Evolutionary conservation across 2,797 vertebrate species (phyloP).

Genomic region (Spheniscus humboldti): DNA sequence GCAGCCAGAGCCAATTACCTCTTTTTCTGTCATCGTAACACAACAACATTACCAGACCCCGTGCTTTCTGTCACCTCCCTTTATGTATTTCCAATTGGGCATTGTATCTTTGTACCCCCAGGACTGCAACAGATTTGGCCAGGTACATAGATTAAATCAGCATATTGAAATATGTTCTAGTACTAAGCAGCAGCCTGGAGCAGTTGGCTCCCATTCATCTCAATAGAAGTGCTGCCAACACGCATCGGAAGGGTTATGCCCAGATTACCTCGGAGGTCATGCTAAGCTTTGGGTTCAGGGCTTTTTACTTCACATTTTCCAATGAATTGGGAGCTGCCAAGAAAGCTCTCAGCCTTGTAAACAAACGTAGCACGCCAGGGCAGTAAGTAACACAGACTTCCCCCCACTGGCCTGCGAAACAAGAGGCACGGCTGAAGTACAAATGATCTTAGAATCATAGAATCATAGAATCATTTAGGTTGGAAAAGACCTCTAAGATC

Average conservation of each 20-base stretch:
- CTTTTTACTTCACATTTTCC: background rate
- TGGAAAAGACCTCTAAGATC: no score
- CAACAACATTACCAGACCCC: background rate
- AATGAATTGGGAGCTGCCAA: background rate
- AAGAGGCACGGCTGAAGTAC: background rate
- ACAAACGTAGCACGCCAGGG: fast-evolving
- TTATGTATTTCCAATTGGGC: background rate
- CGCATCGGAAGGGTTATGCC: background rate
- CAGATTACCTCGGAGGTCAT: background rate
- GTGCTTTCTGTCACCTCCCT: background rate
- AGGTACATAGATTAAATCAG: conserved; percentile 59
- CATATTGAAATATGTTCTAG: conserved; percentile 60
- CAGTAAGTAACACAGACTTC: background rate
- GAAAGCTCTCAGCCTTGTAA: background rate
- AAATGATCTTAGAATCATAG: no score
- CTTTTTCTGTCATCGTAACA: background rate
- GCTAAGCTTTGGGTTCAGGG: background rate
- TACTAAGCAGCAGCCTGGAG: background rate
- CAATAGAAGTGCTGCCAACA: background rate
- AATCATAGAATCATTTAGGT: no score
- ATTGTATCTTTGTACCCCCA: background rate
- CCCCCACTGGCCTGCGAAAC: background rate
- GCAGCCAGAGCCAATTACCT: background rate
- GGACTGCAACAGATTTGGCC: background rate
- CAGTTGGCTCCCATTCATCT: background rate